Base-by-base conservation (phyloP, 2,888 invertebrate genomes). In the Nemurella pictetii region DNA sequence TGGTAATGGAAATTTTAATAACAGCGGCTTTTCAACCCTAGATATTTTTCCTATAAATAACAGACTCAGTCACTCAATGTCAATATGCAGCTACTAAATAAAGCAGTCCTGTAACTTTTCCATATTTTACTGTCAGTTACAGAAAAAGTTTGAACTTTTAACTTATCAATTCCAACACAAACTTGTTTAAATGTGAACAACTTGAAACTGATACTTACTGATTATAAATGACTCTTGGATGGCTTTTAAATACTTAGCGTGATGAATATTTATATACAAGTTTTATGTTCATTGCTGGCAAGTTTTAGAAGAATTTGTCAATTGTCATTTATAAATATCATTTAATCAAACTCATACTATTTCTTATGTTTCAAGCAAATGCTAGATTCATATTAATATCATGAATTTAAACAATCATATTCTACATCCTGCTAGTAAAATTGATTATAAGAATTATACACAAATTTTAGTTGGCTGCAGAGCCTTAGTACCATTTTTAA, bases 381-480 rank as follows among this genome's bases (percentile, higher is more conserved):
- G 4, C 12, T 35, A 35, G 35, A 12, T 35, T 12, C 35, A 35
- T 12, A 35, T 55, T 55, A 55, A 15, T 55, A 55, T 55, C 15
- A 55, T 55, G 55, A 55, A 9, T 12, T 25, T 74, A 74, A 74
- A 7, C 55, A 55, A 55, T 55, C 55, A 55, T 7, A 78, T 27
- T 78, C 12, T 78, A 78, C 25, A 2, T 30, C 27, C 27, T 30
- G 20, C 30, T 29, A 55, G 15, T 4, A 78, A 29, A 20, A 29
- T 78, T 12, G 25, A 26, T 74, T 2, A 3, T 55, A 15, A 55
- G 3, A 55, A 20, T 20, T 55, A 29, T 27, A 29, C 78, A 29
- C 78, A 30, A 78, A 30, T 29, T 27, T 78, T 78, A 27, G 27
- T 29, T 78, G 78, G 78, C 78, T 78, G 30, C 78, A 30, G 78